Conservation (phyloP, 2,888 invertebrate species). For the Aproaerema taeniolella region DNA sequence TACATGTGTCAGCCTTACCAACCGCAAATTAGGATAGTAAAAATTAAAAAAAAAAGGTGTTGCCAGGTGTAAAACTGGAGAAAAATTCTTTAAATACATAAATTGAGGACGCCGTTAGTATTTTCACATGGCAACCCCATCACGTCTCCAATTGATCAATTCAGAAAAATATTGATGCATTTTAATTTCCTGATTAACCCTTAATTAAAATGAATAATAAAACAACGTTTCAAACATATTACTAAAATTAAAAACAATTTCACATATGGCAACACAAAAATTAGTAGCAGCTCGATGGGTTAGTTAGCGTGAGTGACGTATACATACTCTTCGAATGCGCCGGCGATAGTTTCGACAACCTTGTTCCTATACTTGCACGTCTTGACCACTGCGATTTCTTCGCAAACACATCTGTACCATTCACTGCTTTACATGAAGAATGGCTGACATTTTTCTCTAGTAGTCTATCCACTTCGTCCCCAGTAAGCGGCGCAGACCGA, state of each 20-base stretch:
- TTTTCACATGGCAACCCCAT: too few species aligned
- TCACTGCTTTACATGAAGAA: slow-evolving; percentile 53
- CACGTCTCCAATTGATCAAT: too few species aligned
- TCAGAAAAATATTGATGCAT: too few species aligned
- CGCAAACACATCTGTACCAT: slow-evolving; percentile 41
- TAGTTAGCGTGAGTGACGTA: slow-evolving; percentile 19
- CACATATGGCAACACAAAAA: too few species aligned
- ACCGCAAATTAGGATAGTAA: not conserved
- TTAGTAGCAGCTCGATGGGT: slow-evolving; percentile 7
- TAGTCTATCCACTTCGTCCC: slow-evolving; percentile 61
- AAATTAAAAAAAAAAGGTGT: not conserved
- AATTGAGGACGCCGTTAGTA: too few species aligned
- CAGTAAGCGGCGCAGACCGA: slow-evolving; percentile 82
- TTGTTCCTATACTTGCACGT: slow-evolving; percentile 64
- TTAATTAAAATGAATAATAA: too few species aligned
- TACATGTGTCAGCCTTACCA: not conserved
- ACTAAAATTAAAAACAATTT: too few species aligned
- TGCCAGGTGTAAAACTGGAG: not conserved
- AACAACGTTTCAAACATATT: too few species aligned
- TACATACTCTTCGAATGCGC: slow-evolving; percentile 73
- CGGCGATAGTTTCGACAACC: slow-evolving; percentile 64
- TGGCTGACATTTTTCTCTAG: slow-evolving; percentile 48
- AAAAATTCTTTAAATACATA: too few species aligned
- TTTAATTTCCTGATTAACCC: too few species aligned
- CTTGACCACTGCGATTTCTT: slow-evolving; percentile 56